These are phyloP conservation scores for Aegotheles bennettii DNA, from an alignment of 2,113 vertebrate species.

Conservation along the genomic window DNA sequence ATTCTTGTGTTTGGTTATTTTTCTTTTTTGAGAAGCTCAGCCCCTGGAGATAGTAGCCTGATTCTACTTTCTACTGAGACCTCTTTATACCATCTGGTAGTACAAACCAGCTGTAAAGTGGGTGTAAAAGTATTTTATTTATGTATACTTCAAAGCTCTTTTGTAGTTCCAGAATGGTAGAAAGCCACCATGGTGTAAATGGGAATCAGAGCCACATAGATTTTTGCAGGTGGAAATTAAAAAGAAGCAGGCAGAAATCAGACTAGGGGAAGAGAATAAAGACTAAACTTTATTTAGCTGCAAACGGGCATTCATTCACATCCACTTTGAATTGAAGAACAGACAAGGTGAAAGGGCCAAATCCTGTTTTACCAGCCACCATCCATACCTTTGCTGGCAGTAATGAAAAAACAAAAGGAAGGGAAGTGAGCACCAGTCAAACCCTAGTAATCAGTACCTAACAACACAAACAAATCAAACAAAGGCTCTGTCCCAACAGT, in stretches of 20 bases:
- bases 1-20: neutral
- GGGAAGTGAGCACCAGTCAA: neutral
- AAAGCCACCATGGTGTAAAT: neutral
- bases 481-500: neutral
- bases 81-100: neutral
- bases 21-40: neutral
- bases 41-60: neutral
- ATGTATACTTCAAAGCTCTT: neutral
- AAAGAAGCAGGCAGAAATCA: neutral
- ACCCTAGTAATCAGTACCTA: neutral
- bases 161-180: neutral
- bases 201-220: neutral
- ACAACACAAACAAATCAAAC: neutral
- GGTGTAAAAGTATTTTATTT: neutral
- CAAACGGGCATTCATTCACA: neutral
- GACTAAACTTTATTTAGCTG: neutral
- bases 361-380: neutral
- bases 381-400: neutral
- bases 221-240: neutral
- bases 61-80: neutral
- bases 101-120: neutral
- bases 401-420: neutral
- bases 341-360: neutral
- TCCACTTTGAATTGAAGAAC: neutral
- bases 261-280: neutral